A percentile compares a stretch with the other conserved stretches of the same genome.
These are phyloP conservation scores for Aphaenogaster rudis DNA, from an alignment of 1,140 invertebrate genomes.

Conservation along the genomic window DNA sequence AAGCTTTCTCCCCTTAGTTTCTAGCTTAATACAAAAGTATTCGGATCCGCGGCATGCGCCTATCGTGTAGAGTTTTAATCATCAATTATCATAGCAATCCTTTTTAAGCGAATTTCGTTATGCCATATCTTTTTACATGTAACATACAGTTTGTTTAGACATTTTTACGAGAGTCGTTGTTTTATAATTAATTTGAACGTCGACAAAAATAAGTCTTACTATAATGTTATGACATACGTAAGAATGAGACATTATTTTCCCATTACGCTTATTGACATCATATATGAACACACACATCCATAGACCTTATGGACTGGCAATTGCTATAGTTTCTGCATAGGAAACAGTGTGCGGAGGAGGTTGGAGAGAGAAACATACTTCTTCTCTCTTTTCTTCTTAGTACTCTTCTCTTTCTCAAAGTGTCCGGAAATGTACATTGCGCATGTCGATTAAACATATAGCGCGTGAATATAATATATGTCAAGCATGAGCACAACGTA, in stretches of 20 bases:
- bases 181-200: not conserved
- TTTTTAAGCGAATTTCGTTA: not conserved
- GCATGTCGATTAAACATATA: too few species aligned
- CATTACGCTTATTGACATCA: not conserved
- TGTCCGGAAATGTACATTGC: too few species aligned
- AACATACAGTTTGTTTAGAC: not conserved
- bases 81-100: not conserved
- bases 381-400: too few species aligned
- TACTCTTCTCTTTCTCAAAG: too few species aligned
- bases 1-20: slow-evolving; percentile 26
- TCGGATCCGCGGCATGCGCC: not conserved
- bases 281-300: not conserved
- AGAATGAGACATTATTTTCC: too few species aligned
- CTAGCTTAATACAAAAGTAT: slow-evolving; percentile 12
- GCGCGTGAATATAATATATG: too few species aligned
- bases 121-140: not conserved
- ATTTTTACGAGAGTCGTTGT: not conserved
- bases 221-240: not conserved
- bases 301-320: too few species aligned
- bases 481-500: too few species aligned
- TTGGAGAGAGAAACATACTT: too few species aligned
- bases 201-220: not conserved
- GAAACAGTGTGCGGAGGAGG: too few species aligned
- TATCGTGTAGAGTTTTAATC: not conserved
- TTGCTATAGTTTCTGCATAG: too few species aligned